These are phyloP conservation scores for Spea hammondii DNA, from an alignment of 2,797 vertebrate species.

Conservation along the genomic window DNA sequence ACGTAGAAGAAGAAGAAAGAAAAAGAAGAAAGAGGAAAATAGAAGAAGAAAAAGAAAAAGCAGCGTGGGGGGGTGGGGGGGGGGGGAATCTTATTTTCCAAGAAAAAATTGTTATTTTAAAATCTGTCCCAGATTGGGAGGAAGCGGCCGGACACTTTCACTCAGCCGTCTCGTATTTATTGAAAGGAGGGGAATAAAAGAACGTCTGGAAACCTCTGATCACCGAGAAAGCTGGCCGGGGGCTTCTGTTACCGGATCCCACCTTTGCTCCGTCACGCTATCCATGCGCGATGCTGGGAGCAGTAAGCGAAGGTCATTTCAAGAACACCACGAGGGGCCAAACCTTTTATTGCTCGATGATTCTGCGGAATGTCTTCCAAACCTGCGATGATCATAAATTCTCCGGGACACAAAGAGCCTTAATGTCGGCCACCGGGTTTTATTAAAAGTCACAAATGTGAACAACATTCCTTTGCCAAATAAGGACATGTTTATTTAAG, in stretches of 20 bases:
- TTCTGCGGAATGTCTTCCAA: too few species aligned
- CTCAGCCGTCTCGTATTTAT: constrained; percentile 40
- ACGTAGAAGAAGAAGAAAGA: too few species aligned
- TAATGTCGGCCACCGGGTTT: too few species aligned
- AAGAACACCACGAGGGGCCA: background rate
- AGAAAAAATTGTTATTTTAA: constrained; percentile 15
- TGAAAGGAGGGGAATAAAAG: constrained; percentile 8
- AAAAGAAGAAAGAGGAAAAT: too few species aligned
- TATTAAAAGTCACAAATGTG: too few species aligned
- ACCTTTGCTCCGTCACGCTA: constrained; percentile 16
- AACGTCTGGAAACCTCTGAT: constrained; percentile 28
- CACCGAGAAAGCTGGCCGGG: background rate
- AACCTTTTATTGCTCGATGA: too few species aligned
- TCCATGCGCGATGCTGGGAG: background rate
- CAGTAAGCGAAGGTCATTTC: constrained; percentile 4
- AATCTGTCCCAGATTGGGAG: constrained; percentile 29
- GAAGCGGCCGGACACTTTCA: constrained; percentile 25
- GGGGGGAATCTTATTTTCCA: background rate
- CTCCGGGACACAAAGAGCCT: too few species aligned
- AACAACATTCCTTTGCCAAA: too few species aligned
- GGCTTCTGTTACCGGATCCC: constrained; percentile 1
- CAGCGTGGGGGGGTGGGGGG: background rate
- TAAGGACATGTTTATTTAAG: too few species aligned
- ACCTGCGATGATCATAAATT: too few species aligned
- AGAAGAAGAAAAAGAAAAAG: background rate